Base-by-base conservation (phyloP, 1,140 invertebrate genomes). In the Drosophila sechellia region DNA sequence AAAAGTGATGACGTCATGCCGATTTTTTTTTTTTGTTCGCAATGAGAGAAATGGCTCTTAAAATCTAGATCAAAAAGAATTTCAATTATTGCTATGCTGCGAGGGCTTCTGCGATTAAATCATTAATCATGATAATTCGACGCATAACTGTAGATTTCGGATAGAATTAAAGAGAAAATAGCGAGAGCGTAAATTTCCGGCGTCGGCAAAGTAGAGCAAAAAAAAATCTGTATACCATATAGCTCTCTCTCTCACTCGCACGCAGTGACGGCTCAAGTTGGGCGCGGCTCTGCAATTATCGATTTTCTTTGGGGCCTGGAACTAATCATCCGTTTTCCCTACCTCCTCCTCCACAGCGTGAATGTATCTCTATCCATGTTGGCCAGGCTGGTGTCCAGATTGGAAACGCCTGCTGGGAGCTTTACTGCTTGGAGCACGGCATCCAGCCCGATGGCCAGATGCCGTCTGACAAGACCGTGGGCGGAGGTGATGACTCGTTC, bases 341-440 rank as follows among this genome's bases (percentile, higher is more conserved):
- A 10, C 31, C 37, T 48, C 53, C 53, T 42, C 39, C 8, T n/a
- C 48, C 34, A 55, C 64, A 92, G 94, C 93, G 94, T 92, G 94
- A 94, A 92, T 96, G 95, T 93, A 83, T 83, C 75, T 83, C 79
- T 70, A 94, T 96, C 92, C 95, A 96, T 80, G 94, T 96, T 90
- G 95, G 95, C 64, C 95, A 96, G 93, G 95, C 95, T 87, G 95
- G 95, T 89, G 95, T 95, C 83, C 95, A 96, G 92, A 96, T 96
- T 86, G 96, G 95, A 68, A 95, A 95, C 90, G 94, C 95, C 71
- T 95, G 95, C 81, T 95, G 95, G 95, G 95, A 95, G 85, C 68
- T 92, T 73, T 92, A 92, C 80, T 92, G 91, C 75, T 58, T 92
- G 81, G 95, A 98, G 93, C 97, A 98, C 94, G 97, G 97, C 63